Evolutionary conservation across 2,888 invertebrate species (phyloP).

Genomic region (Lomographa bimaculata): DNA sequence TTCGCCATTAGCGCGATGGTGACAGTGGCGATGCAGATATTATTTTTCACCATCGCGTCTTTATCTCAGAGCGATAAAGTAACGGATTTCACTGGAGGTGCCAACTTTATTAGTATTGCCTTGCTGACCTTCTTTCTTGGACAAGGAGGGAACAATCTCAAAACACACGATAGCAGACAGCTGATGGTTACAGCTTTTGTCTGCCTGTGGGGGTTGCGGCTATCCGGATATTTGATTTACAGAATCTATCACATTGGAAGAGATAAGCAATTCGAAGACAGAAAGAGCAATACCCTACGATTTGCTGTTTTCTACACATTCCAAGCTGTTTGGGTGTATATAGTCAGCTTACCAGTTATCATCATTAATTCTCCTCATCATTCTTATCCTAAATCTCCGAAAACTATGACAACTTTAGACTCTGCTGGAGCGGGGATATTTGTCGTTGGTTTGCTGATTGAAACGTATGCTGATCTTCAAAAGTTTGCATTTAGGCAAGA

Average conservation of each 20-base stretch:
- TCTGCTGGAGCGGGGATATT: conserved; percentile 94
- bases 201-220: conserved; percentile 93
- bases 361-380: conserved; percentile 94
- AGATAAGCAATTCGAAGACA: conserved; percentile 95
- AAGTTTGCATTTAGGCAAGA: conserved; percentile 96
- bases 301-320: conserved; percentile 98
- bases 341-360: conserved; percentile 95
- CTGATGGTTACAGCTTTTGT: conserved; percentile 95
- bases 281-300: conserved; percentile 91
- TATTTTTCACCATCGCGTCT: conserved; percentile 94
- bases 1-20: conserved; percentile 94
- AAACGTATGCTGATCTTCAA: conserved; percentile 96
- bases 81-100: conserved; percentile 96
- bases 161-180: conserved; percentile 94
- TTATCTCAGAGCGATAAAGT: conserved; percentile 94
- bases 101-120: conserved; percentile 95
- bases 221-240: conserved; percentile 95
- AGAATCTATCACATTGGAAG: conserved; percentile 95
- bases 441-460: conserved; percentile 92
- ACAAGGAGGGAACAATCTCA: conserved; percentile 87
- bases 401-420: conserved; percentile 94
- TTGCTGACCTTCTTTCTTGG: conserved; percentile 94
- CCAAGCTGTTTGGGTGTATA: conserved; percentile 95
- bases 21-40: conserved; percentile 92
- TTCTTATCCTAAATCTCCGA: conserved; percentile 88